Evolutionary conservation across 2,113 vertebrate genomes (phyloP).

Genomic region (Mystacornis crossleyi): DNA sequence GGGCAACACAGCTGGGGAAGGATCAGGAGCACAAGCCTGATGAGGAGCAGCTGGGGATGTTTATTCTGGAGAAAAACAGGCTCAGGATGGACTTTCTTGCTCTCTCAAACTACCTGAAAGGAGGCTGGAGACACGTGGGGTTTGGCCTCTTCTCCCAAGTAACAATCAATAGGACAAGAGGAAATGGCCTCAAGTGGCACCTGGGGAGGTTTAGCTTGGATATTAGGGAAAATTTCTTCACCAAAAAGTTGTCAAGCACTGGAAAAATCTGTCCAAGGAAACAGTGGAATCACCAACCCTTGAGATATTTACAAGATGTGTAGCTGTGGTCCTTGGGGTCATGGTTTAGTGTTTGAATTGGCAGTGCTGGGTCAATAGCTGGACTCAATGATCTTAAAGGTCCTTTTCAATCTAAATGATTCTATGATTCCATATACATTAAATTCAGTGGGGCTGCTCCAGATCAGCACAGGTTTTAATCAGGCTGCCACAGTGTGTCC

Average conservation of each 20-base stretch:
- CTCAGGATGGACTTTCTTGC: not conserved
- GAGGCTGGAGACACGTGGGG: not conserved
- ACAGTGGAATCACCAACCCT: not conserved
- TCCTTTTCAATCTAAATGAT: not conserved
- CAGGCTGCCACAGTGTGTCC: not conserved
- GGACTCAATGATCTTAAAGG: not conserved
- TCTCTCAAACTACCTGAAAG: not conserved
- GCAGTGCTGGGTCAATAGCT: not conserved
- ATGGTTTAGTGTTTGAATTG: not conserved
- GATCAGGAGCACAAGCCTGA: no score
- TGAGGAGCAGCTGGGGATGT: not conserved
- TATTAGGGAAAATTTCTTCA: not conserved
- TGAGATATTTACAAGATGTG: not conserved
- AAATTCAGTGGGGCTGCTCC: not conserved
- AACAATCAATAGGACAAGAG: not conserved
- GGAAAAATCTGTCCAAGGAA: not conserved
- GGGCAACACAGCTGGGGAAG: not conserved
- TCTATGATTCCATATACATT: not conserved
- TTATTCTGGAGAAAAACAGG: not conserved
- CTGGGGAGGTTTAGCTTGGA: not conserved
- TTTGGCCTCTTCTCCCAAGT: not conserved
- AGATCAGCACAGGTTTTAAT: not conserved
- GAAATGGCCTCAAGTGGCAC: not conserved
- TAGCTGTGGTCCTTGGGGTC: not conserved
- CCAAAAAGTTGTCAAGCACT: not conserved